phyloP scores from a whole-genome alignment of 2,113 vertebrate species.

The Heptranchias perlo region DNA sequence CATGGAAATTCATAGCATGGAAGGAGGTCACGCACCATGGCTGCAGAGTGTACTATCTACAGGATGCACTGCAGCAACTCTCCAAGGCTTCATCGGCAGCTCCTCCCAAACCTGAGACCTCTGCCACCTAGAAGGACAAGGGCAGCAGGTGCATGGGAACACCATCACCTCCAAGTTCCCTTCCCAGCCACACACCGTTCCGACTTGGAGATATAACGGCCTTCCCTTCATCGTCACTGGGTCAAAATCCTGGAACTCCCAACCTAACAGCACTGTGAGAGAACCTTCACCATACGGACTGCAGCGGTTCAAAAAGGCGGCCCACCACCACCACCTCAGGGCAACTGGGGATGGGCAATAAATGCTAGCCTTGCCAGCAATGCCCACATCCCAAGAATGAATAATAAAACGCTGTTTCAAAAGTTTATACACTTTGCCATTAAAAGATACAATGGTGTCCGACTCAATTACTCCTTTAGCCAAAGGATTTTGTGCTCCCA shows the following conservation, averaged over 20 bases:
- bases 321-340: too few species aligned
- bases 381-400: background rate
- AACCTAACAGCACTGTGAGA: too few species aligned
- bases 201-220: background rate
- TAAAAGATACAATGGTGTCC: background rate
- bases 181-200: background rate
- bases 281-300: too few species aligned
- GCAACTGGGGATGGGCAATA: too few species aligned
- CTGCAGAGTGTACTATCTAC: background rate
- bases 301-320: too few species aligned
- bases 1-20: background rate
- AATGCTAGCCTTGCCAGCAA: too few species aligned
- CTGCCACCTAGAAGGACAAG: too few species aligned
- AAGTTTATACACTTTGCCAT: background rate
- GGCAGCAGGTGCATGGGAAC: too few species aligned
- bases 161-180: too few species aligned
- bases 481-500: background rate
- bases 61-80: too few species aligned
- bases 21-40: background rate
- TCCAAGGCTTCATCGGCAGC: too few species aligned
- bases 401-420: background rate
- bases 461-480: background rate
- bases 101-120: too few species aligned
- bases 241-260: background rate
- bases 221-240: background rate